phyloP scores from a whole-genome alignment of 2,113 vertebrate genomes.

The Calonectris borealis region DNA sequence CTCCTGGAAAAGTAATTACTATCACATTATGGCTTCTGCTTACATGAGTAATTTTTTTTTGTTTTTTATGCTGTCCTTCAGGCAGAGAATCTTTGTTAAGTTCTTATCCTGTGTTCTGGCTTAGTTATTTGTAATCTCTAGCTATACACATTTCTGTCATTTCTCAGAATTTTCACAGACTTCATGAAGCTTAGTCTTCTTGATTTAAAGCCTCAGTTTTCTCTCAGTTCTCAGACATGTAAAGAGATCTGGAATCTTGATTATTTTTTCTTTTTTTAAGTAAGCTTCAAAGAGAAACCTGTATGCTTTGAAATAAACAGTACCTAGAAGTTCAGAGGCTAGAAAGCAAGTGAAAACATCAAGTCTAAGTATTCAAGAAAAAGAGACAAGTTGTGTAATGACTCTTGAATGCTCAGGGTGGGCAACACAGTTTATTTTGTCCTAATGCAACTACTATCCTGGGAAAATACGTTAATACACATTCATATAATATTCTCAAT shows the following conservation, averaged over 20 bases:
- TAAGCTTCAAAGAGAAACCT: not conserved
- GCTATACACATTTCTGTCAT: accelerated
- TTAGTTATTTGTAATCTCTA: not conserved
- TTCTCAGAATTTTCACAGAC: not conserved
- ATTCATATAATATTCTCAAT: not conserved
- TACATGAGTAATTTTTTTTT: not conserved
- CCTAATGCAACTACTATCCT: not conserved
- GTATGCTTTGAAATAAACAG: not conserved
- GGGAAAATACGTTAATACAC: not conserved
- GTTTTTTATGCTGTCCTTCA: not conserved
- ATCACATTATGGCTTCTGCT: not conserved
- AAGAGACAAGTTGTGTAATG: not conserved
- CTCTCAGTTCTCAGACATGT: not conserved
- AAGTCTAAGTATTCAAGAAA: not conserved
- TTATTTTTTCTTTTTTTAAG: not conserved
- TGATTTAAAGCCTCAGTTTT: not conserved
- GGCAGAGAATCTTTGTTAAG: not conserved
- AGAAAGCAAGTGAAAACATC: not conserved
- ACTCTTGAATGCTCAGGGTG: not conserved
- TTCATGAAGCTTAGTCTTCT: not conserved
- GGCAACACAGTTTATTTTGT: not conserved
- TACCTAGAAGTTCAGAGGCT: not conserved
- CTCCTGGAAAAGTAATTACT: not conserved
- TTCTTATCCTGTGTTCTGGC: not conserved
- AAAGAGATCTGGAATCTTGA: not conserved